Evolutionary conservation across 2,797 vertebrate genomes (phyloP).

Genomic region (Echiichthys vipera): DNA sequence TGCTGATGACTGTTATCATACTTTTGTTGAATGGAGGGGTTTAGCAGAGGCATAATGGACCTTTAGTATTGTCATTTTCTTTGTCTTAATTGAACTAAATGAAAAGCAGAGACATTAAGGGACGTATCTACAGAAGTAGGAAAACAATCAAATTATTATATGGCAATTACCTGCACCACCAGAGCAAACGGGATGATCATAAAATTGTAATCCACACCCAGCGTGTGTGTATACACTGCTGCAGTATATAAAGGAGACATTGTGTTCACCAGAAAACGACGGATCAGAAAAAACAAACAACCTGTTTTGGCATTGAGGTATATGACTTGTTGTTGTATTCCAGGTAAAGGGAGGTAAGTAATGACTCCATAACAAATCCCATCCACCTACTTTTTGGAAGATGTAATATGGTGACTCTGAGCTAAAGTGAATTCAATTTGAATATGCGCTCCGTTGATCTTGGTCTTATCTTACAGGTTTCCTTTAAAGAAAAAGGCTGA

Average conservation of each 20-base stretch:
- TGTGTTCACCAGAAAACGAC: background rate
- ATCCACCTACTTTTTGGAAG: background rate
- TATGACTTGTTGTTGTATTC: background rate
- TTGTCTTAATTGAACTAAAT: conserved; percentile 31
- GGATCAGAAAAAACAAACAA: background rate
- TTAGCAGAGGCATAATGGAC: conserved; percentile 2
- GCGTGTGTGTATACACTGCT: background rate
- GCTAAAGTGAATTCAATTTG: background rate
- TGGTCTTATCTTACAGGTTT: background rate
- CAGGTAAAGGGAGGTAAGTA: background rate
- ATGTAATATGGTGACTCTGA: background rate
- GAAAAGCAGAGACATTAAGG: background rate
- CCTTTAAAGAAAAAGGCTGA: background rate
- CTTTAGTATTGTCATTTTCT: conserved; percentile 36
- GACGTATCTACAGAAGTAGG: background rate
- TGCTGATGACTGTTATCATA: background rate
- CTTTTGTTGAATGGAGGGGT: conserved; percentile 6
- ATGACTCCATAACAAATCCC: background rate
- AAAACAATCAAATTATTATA: conserved; percentile 37
- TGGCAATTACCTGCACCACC: conserved; percentile 35
- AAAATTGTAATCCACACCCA: conserved; percentile 8
- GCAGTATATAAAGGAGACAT: background rate
- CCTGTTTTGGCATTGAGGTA: background rate
- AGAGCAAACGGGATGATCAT: conserved; percentile 41
- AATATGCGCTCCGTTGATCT: background rate